These are phyloP conservation scores for Azorinus chamasolen DNA, from an alignment of 2,888 invertebrate genomes.

Conservation along the genomic window DNA sequence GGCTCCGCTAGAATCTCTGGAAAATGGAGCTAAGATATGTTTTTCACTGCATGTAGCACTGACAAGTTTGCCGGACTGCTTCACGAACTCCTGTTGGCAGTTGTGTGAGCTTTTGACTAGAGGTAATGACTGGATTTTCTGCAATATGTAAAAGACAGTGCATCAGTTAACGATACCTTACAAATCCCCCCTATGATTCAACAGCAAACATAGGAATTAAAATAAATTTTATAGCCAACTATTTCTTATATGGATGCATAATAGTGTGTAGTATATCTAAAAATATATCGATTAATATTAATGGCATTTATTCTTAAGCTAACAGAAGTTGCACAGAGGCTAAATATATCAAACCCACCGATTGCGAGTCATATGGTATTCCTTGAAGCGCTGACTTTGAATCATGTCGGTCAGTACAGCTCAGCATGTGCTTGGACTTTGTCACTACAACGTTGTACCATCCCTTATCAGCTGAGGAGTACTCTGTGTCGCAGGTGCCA, in stretches of 20 bases:
- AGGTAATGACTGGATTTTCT: conserved; percentile 85
- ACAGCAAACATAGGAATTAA: no score
- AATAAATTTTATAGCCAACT: no score
- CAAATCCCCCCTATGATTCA: no score
- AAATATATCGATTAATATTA: no score
- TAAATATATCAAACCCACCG: conserved; percentile 84
- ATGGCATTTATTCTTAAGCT: no score
- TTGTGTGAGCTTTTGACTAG: conserved; percentile 88
- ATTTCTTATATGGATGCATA: no score
- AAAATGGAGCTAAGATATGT: conserved; percentile 92
- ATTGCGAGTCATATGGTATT: conserved; percentile 80
- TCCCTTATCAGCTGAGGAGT: conserved; percentile 86
- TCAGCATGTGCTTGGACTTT: conserved; percentile 83
- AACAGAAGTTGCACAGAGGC: no score
- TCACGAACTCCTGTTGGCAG: conserved; percentile 89
- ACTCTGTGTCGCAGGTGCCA: conserved; percentile 93
- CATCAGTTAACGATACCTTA: no score
- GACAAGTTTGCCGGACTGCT: conserved; percentile 89
- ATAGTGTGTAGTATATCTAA: no score
- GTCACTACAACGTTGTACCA: conserved; percentile 75
- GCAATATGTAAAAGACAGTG: conserved; percentile 18
- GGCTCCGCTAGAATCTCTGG: conserved; percentile 87
- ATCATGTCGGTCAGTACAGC: conserved; percentile 81
- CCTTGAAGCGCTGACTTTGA: conserved; percentile 82
- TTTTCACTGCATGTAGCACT: conserved; percentile 90